Evolutionary conservation across 2,113 vertebrate genomes (phyloP), one percentile per base, ranked within the genome.

Genomic region (Hemicordylus capensis): DNA sequence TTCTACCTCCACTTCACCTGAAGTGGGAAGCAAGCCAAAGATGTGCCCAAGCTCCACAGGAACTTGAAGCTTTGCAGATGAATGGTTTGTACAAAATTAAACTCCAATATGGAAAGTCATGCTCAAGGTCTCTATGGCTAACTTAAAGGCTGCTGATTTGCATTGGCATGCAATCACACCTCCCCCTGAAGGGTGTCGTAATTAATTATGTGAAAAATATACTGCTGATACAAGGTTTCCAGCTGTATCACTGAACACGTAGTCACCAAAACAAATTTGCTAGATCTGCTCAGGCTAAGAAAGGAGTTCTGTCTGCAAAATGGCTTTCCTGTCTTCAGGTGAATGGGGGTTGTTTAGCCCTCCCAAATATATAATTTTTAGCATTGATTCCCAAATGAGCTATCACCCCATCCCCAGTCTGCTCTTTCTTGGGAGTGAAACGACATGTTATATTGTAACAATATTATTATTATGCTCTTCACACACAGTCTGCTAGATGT

Each of bases 191-290:
- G 70, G 39, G 51, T 79, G 80, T 37, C 26, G 59, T 90, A 89
- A 89, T 93, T 88, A 85, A 83, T 48, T 81, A 72, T 74, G 85
- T 20, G 42, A 88, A 73, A 69, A 90, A 74, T 64, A 87, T 81
- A 67, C 56, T 90, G 67, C 64, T 85, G 22, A 72, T 89, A 51
- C 56, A 69, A 63, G 34, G 22, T 73, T 28, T 89, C 3, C 0
- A 4, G 17, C 11, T 79, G 10, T 87, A 10, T 24, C 17, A 6
- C 66, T 67, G 83, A 83, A 76, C 5, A 0, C 4, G 51, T 87
- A 26, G 11, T 1, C 19, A n/a, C 8, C 28, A 82, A 85, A 87
- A 4, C 8, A 86, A 24, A 51, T 73, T 2, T 6, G 4, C 20
- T 80, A 26, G 24, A 8, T n/a, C n/a, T n/a, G n/a, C n/a, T 80